Base-by-base conservation (phyloP, 2,797 vertebrate genomes). In the Anableps anableps region DNA sequence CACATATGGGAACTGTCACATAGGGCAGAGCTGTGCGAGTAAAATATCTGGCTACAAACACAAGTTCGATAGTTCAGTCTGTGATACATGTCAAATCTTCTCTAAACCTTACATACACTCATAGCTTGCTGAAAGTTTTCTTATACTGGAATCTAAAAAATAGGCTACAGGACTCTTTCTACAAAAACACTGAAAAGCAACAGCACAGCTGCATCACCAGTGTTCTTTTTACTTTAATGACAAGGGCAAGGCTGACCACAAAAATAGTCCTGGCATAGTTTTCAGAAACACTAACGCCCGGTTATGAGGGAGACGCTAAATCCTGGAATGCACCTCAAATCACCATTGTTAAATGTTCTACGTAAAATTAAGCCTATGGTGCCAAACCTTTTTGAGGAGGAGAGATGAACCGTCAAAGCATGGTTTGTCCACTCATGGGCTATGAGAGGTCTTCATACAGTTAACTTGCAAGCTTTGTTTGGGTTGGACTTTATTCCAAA, bases 401-500 rank as follows among this genome's bases (percentile, higher is more conserved):
- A 60, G 21, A 68, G 74, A 81, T 47, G 21, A 80, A 74, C 38
- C 11, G 34, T 77, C 80, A 86, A 83, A 83, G 79, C 76, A 86
- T 17, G 51, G 51, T 47, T 78, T 60, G 84, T 89, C 85, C 85
- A 86, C 83, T 87, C 76, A 71, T 47, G 72, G 75, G 80, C 85
- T 86, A 71, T 80, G 75, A 87, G 79, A 84, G 29, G 31, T 89
- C 86, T 84, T 85, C 84, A 86, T 78, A 81, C 79, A 83, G 78
- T 71, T 86, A 88, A 89, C 77, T 90, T 88, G 84, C 86, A 85
- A 72, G 81, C 43, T 79, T 60, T 81, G 73, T 85, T 82, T 72
- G 78, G 81, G 60, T 29, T 81, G 76, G 51, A 64, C 16, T 80
- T 85, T 81, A 81, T 87, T 88, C 84, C 72, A 85, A 80, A 76